These are phyloP conservation scores for Napeogenes sylphis DNA, from an alignment of 2,888 invertebrate species.

Conservation along the genomic window DNA sequence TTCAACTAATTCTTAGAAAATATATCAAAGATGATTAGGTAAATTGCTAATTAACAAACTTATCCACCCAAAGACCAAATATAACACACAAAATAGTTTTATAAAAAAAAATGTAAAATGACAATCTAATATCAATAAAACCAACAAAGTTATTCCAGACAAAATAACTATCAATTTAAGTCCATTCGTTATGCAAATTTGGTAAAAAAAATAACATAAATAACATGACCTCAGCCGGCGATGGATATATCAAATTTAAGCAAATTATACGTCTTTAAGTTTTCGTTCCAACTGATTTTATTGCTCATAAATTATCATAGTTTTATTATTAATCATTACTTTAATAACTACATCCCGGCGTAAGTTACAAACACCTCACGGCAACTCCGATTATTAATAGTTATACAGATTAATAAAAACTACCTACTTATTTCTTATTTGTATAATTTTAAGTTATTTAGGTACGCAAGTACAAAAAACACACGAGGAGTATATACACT, in stretches of 20 bases:
- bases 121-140: slow-evolving; percentile 2
- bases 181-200: slow-evolving; percentile 1
- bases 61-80: too few relatives aligned
- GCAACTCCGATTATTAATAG: slow-evolving; percentile 50
- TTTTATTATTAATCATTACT: slow-evolving; percentile 39
- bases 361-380: slow-evolving; percentile 42
- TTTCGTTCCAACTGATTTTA: slow-evolving; percentile 33
- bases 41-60: too few relatives aligned
- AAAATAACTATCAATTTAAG: slow-evolving; percentile 1
- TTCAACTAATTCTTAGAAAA: too few relatives aligned
- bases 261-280: slow-evolving; percentile 32
- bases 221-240: slow-evolving; percentile 23
- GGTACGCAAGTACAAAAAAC: too few relatives aligned
- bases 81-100: not conserved
- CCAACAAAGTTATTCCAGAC: not conserved
- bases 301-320: slow-evolving; percentile 36
- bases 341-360: slow-evolving; percentile 38
- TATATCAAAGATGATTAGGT: too few relatives aligned
- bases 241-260: slow-evolving; percentile 26
- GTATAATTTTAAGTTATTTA: too few relatives aligned
- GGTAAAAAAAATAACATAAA: slow-evolving; percentile 10
- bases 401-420: slow-evolving; percentile 21
- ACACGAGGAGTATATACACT: too few relatives aligned
- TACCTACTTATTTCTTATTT: too few relatives aligned
- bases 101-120: not conserved